Percentiles rank a stretch among this genome's conserved stretches.
phyloP scores from a whole-genome alignment of 1,140 invertebrate species.

The Trissolcus basalis region DNA sequence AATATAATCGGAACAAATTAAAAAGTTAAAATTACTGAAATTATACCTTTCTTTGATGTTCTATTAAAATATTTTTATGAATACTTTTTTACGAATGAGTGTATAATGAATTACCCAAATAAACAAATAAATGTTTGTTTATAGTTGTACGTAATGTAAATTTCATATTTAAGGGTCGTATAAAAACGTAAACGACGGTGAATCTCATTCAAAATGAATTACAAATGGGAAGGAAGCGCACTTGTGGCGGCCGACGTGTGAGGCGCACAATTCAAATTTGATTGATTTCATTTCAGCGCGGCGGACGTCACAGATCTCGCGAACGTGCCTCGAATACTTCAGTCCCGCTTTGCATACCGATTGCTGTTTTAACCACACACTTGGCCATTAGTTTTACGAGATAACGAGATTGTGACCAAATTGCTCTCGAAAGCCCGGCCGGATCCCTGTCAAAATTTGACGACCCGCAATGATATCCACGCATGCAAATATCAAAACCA shows the following conservation, averaged over 20 bases:
- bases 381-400: constrained; percentile 63
- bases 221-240: constrained; percentile 45
- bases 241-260: constrained; percentile 48
- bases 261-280: constrained; percentile 69
- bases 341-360: constrained; percentile 68
- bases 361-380: constrained; percentile 64
- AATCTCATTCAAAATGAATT: constrained; percentile 59
- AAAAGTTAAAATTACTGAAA: too few relatives aligned
- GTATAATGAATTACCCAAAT: too few relatives aligned
- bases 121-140: too few relatives aligned
- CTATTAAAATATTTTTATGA: too few relatives aligned
- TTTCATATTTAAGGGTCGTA: constrained; percentile 8
- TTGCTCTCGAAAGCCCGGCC: too few relatives aligned
- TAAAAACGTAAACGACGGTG: constrained; percentile 5
- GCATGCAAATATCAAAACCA: too few relatives aligned
- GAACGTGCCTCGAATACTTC: constrained; percentile 64
- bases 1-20: too few relatives aligned
- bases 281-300: constrained; percentile 69
- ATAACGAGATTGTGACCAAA: constrained; percentile 47
- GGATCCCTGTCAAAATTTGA: constrained; percentile 19
- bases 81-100: too few relatives aligned
- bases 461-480: constrained; percentile 19
- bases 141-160: not conserved
- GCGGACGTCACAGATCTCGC: constrained; percentile 64
- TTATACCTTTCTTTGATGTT: too few relatives aligned